Percentiles rank a stretch among this genome's conserved stretches.
Evolutionary conservation across 2,888 invertebrate species (phyloP).

Genomic region (Schizotus pectinicornis): DNA sequence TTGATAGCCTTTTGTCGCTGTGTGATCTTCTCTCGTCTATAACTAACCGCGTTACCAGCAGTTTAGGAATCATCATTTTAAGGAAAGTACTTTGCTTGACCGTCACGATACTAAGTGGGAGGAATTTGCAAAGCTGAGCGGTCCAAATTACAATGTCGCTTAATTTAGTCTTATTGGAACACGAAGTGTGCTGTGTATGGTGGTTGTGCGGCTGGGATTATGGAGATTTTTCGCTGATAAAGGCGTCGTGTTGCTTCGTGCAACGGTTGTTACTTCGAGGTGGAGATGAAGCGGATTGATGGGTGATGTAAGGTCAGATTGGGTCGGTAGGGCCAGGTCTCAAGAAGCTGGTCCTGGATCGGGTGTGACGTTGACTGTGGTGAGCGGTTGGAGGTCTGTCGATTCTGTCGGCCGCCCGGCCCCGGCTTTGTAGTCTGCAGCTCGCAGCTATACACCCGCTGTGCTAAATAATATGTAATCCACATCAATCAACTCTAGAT

Average conservation of each 20-base stretch:
- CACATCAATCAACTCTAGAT: conserved; percentile 50
- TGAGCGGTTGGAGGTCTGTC: conserved; percentile 37
- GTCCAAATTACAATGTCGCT: too few relatives aligned
- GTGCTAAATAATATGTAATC: conserved; percentile 48
- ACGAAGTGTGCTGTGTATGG: too few relatives aligned
- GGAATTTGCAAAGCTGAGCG: too few relatives aligned
- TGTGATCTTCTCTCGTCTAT: too few relatives aligned
- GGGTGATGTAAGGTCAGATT: conserved; percentile 18
- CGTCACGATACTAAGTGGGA: too few relatives aligned
- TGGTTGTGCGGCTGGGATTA: too few relatives aligned
- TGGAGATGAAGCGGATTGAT: conserved; percentile 16
- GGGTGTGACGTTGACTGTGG: conserved; percentile 32
- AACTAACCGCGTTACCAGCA: too few relatives aligned
- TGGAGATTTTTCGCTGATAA: conserved; percentile 1
- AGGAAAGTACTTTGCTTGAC: too few relatives aligned
- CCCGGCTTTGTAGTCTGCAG: conserved; percentile 40
- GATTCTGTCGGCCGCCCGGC: conserved; percentile 39
- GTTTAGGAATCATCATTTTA: too few relatives aligned
- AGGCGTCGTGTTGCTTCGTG: conserved; percentile 5
- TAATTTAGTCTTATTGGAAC: too few relatives aligned
- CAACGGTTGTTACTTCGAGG: not conserved
- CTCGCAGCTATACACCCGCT: conserved; percentile 41
- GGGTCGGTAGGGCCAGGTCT: conserved; percentile 17
- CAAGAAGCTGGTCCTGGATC: conserved; percentile 28
- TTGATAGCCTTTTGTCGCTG: too few relatives aligned